Conservation (phyloP, 2,888 invertebrate species). For the Tyria jacobaeae region DNA sequence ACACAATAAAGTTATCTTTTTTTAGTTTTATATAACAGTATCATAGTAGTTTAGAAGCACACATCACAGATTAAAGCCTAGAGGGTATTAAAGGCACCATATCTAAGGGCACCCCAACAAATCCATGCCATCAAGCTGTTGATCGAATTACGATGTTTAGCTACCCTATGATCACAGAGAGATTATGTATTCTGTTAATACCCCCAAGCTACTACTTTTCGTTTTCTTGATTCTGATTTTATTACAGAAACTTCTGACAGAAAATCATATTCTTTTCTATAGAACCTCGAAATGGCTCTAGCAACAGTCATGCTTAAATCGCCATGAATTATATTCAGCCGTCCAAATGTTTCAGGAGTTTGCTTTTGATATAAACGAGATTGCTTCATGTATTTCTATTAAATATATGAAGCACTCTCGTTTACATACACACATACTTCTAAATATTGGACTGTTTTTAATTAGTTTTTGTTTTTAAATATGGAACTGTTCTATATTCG, state of each 20-base stretch:
- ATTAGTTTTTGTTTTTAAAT: no score
- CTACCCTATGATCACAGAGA: slow-evolving; percentile 58
- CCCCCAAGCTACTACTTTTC: slow-evolving; percentile 41
- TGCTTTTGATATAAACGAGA: slow-evolving; percentile 14
- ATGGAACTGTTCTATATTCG: no score
- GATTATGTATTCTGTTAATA: slow-evolving; percentile 52
- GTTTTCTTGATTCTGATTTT: neutral
- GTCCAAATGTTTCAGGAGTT: slow-evolving; percentile 20
- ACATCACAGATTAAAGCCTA: slow-evolving; percentile 10
- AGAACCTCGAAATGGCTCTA: slow-evolving; percentile 19
- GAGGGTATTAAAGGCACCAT: slow-evolving; percentile 39
- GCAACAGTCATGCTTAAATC: slow-evolving; percentile 35
- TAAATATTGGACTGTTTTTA: no score
- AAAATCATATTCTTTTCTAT: no score
- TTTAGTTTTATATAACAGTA: no score
- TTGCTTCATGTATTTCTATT: slow-evolving; percentile 19
- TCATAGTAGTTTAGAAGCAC: no score
- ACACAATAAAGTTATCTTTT: no score
- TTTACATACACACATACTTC: no score
- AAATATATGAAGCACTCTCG: slow-evolving; percentile 10
- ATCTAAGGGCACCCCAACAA: slow-evolving; percentile 44
- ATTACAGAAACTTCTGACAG: no score
- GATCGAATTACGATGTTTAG: slow-evolving; percentile 58
- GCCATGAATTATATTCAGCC: slow-evolving; percentile 27
- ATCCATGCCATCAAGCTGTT: slow-evolving; percentile 54